A percentile compares a stretch with the other conserved stretches of the same genome.
These are phyloP conservation scores for Archilochus colubris DNA, from an alignment of 2,113 vertebrate genomes.

Conservation along the genomic window DNA sequence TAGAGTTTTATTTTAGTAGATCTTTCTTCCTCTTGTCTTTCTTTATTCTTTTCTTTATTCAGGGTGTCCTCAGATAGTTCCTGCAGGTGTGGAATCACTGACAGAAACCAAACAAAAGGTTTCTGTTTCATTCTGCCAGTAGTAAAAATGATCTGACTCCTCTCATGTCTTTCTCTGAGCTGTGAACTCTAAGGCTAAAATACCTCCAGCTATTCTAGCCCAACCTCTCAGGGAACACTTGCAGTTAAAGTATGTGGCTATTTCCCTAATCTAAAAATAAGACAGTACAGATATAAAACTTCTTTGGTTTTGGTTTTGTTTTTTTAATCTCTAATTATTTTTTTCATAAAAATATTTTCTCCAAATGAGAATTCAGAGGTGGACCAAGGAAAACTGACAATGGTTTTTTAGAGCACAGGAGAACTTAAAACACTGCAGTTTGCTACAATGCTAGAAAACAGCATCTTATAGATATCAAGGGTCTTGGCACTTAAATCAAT, in stretches of 20 bases:
- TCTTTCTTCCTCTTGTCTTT: neutral
- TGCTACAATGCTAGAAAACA: neutral
- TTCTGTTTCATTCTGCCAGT: neutral
- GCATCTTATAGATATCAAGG: neutral
- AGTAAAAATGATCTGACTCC: neutral
- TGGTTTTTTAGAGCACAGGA: neutral
- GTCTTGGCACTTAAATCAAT: neutral
- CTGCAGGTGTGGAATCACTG: neutral
- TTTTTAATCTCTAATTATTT: neutral
- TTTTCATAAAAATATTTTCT: neutral
- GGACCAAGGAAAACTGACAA: neutral
- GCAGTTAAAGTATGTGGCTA: neutral
- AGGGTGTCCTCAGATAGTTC: neutral
- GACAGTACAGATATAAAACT: neutral
- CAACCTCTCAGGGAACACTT: neutral
- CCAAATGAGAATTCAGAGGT: neutral
- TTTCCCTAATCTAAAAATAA: neutral
- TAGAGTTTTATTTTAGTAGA: neutral
- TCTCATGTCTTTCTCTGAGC: neutral
- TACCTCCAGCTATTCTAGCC: neutral
- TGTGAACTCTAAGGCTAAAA: neutral
- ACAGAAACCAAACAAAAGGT: neutral
- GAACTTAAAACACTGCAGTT: neutral
- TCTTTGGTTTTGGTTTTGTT: too few species aligned
- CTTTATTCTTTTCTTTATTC: neutral